phyloP scores from a whole-genome alignment of 2,113 vertebrate genomes.

The Campylomormyrus tamandua region DNA sequence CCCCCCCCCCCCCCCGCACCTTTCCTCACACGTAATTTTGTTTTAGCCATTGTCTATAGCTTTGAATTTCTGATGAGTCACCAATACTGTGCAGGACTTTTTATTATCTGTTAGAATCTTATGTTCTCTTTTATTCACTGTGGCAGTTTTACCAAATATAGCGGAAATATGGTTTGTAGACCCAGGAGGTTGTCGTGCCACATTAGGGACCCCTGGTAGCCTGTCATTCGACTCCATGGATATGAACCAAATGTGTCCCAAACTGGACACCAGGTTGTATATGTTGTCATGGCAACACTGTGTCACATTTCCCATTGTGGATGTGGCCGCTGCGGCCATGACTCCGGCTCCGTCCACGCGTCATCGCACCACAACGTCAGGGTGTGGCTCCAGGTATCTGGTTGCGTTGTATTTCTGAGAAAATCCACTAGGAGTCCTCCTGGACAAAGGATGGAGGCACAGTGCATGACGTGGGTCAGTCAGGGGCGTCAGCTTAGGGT shows the following conservation, averaged over 20 bases:
- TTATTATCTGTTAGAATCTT: neutral
- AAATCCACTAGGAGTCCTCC: neutral
- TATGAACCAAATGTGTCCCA: neutral
- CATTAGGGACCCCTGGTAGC: neutral
- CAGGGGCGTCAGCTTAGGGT: neutral
- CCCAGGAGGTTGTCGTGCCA: neutral
- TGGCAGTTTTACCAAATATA: neutral
- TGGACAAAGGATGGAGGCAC: neutral
- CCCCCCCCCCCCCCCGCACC: neutral
- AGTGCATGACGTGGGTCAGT: neutral
- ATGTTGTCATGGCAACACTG: neutral
- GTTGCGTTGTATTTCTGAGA: neutral
- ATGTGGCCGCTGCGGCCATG: neutral
- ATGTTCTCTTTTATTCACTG: neutral
- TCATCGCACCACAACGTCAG: neutral
- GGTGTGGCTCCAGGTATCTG: neutral
- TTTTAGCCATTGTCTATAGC: neutral
- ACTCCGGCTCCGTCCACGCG: neutral
- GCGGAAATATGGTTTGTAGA: neutral
- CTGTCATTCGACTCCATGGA: neutral
- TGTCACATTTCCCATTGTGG: constrained; percentile 6
- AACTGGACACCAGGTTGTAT: neutral
- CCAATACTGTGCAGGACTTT: neutral
- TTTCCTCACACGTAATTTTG: neutral
- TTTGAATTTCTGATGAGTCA: neutral